Evolutionary conservation across 2,113 vertebrate species (phyloP).

Genomic region (Sciurus niger): DNA sequence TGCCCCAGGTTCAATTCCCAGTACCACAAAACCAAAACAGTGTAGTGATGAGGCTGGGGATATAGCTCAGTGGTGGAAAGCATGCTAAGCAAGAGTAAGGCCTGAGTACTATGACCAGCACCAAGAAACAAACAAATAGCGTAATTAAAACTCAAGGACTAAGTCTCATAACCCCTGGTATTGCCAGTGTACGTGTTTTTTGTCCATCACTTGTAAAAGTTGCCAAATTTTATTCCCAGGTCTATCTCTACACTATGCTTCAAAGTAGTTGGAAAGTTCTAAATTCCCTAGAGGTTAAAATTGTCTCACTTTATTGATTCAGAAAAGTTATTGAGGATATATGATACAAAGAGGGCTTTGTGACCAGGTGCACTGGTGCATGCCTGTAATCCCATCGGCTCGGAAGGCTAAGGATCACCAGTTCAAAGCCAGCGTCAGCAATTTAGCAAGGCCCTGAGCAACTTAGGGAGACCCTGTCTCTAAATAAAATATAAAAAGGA

Average conservation of each 20-base stretch:
- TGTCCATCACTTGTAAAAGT: slow-evolving; percentile 20
- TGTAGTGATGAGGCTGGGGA: background rate
- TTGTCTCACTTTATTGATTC: background rate
- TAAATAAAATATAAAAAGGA: too few species aligned
- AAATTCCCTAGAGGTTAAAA: slow-evolving; percentile 23
- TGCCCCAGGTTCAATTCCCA: background rate
- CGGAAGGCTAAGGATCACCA: too few species aligned
- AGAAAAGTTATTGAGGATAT: background rate
- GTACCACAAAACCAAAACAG: background rate
- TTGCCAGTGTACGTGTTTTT: background rate
- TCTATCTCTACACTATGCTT: background rate
- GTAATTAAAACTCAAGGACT: slow-evolving; percentile 27
- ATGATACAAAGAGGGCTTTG: background rate
- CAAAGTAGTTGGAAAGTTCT: slow-evolving; percentile 19
- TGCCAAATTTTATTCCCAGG: slow-evolving; percentile 14
- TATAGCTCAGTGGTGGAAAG: background rate
- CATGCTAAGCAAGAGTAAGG: background rate
- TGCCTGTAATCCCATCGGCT: too few species aligned
- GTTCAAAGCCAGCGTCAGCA: too few species aligned
- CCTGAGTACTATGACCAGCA: background rate
- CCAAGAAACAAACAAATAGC: background rate
- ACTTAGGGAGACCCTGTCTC: too few species aligned
- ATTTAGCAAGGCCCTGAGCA: too few species aligned
- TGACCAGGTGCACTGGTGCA: too few species aligned
- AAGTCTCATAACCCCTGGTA: background rate